Percentiles rank a stretch among this genome's conserved stretches.
Conservation (phyloP, 2,113 vertebrate genomes). For the Protomyctophum bolini region DNA sequence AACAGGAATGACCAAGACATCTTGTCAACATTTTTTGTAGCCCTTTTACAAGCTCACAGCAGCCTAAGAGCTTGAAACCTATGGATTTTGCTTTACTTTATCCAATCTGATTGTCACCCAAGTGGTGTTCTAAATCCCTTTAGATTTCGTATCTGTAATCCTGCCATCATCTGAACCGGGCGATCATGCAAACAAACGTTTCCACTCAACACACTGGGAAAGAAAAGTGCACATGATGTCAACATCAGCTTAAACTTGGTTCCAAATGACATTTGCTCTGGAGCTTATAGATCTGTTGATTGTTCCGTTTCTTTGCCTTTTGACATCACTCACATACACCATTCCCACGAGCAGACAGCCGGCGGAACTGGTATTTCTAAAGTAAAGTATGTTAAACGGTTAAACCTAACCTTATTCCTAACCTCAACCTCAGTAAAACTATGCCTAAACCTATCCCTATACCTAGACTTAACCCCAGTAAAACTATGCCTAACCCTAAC, state of each 20-base stretch:
- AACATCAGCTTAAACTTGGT: not conserved
- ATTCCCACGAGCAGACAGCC: not conserved
- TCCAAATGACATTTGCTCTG: not conserved
- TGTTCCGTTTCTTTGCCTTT: constrained; percentile 9
- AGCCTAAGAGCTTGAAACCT: too few relatives aligned
- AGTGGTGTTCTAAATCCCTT: not conserved
- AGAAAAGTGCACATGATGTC: constrained; percentile 3
- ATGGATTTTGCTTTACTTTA: not conserved
- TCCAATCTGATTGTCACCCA: not conserved
- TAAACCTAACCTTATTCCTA: too few relatives aligned
- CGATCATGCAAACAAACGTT: not conserved
- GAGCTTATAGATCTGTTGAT: not conserved
- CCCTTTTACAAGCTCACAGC: too few relatives aligned
- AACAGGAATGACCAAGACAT: too few relatives aligned
- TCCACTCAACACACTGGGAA: not conserved
- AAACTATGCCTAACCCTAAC: too few relatives aligned
- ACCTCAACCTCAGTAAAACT: too few relatives aligned
- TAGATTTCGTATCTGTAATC: not conserved
- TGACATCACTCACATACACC: not conserved
- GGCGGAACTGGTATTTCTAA: too few relatives aligned
- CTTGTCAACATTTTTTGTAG: too few relatives aligned
- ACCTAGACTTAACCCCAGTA: too few relatives aligned
- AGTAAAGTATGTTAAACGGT: too few relatives aligned
- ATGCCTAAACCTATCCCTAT: not conserved
- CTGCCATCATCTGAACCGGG: not conserved